phyloP scores from a whole-genome alignment of 2,113 vertebrate genomes.

The Fregata magnificens region DNA sequence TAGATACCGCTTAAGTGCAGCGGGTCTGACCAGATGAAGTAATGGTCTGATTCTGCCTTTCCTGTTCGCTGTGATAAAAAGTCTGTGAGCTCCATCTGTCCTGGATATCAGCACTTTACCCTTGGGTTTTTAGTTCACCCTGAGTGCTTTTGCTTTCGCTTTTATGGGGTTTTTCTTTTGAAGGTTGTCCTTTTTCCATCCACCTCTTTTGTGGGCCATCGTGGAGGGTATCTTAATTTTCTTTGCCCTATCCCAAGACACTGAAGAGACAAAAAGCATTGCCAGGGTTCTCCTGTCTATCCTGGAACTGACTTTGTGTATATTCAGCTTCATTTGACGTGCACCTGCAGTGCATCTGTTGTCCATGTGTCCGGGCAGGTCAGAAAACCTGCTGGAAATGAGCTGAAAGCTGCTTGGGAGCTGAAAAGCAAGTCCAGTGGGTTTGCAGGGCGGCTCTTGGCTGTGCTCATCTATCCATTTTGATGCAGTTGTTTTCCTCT shows the following conservation, averaged over 20 bases:
- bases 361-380: rapidly evolving
- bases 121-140: neutral
- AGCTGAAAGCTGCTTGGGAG: neutral
- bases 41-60: neutral
- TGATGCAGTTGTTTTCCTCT: neutral
- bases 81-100: neutral
- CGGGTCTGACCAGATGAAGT: neutral
- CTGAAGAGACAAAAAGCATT: neutral
- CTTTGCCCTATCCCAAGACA: neutral
- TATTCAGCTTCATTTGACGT: rapidly evolving
- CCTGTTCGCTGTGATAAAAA: neutral
- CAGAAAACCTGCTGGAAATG: neutral
- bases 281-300: neutral
- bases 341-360: rapidly evolving
- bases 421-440: neutral
- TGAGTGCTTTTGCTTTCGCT: neutral
- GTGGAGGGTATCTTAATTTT: neutral
- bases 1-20: too few relatives aligned
- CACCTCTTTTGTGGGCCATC: too few relatives aligned
- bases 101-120: neutral
- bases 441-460: neutral
- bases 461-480: rapidly evolving
- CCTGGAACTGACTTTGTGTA: neutral
- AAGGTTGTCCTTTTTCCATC: neutral
- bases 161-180: neutral